Percentiles rank a stretch among this genome's conserved stretches.
phyloP scores from a whole-genome alignment of 2,797 vertebrate genomes.

The Xenops minutus region DNA sequence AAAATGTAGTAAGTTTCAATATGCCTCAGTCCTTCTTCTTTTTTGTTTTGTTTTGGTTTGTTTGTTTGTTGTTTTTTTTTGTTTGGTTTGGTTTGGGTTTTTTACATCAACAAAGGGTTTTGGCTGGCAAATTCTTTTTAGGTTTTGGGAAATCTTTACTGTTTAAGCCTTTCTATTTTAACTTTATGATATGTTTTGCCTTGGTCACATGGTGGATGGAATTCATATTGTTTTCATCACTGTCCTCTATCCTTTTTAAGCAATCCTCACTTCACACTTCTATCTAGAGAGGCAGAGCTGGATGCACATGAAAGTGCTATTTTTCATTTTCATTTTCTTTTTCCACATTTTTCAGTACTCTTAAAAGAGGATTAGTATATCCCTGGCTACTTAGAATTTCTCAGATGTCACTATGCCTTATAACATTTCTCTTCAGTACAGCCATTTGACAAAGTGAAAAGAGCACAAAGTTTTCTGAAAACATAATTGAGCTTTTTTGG shows the following conservation, averaged over 20 bases:
- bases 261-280: conserved; percentile 1
- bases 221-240: conserved; percentile 8
- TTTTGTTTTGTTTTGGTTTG: too few relatives aligned
- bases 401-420: conserved; percentile 5
- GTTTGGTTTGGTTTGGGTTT: background rate
- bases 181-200: background rate
- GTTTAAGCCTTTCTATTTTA: background rate
- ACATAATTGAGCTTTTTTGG: background rate
- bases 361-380: conserved; percentile 39
- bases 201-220: background rate
- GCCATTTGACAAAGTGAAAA: background rate
- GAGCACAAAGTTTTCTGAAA: background rate
- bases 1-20: background rate
- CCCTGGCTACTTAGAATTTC: background rate
- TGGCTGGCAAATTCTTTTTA: background rate
- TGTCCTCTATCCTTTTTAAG: background rate
- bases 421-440: background rate
- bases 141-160: background rate
- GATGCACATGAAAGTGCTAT: background rate
- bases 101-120: background rate
- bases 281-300: background rate
- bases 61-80: too few relatives aligned
- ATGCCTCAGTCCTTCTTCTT: background rate
- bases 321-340: background rate
- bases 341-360: background rate